Base-by-base conservation (phyloP, 1,140 invertebrate species). In the Pollicipes pollicipes region DNA sequence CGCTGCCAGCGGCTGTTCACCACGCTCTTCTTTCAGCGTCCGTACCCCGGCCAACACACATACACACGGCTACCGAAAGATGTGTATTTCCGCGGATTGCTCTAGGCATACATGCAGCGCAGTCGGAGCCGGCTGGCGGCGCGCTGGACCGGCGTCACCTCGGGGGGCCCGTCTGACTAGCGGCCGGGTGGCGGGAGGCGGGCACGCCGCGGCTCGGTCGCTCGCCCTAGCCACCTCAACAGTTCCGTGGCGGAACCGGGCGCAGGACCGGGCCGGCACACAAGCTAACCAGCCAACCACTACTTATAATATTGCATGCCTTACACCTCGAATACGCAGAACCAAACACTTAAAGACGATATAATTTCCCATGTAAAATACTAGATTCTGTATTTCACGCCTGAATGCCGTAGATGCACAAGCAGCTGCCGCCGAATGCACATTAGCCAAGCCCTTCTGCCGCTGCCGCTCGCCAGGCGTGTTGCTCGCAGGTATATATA, bases 91-190 rank as follows among this genome's bases (percentile, higher is more conserved):
- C 66, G 63, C 35, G 35, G n/a, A 28, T n/a, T 28, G 32, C 68
- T 29, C 45, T 58, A 27, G 68, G 68, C 32, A 10, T 69, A 35
- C 26, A 8, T 58, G 29, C 68, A 37, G 68, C 68, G 68, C 68
- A 27, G 68, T 13, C 26, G n/a, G 32, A 26, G n/a, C 29, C n/a
- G 68, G 26, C n/a, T n/a, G n/a, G 68, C 68, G 45, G 68, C n/a
- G 58, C 67, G 13, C n/a, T n/a, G n/a, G n/a, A n/a, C n/a, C n/a
- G n/a, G n/a, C n/a, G n/a, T n/a, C n/a, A n/a, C n/a, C n/a, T n/a
- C n/a, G 32, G 35, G 63, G 30, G 29, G 45, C 29, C 26, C 29
- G 67, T 68, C 32, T 68, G 67, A 68, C 32, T 31, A 68, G 67
- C 30, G 35, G 30, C 17, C 27, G 17, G 17, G 17, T 26, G 30